phyloP scores from a whole-genome alignment of 1,140 invertebrate genomes.

The Drosophila dunni region DNA sequence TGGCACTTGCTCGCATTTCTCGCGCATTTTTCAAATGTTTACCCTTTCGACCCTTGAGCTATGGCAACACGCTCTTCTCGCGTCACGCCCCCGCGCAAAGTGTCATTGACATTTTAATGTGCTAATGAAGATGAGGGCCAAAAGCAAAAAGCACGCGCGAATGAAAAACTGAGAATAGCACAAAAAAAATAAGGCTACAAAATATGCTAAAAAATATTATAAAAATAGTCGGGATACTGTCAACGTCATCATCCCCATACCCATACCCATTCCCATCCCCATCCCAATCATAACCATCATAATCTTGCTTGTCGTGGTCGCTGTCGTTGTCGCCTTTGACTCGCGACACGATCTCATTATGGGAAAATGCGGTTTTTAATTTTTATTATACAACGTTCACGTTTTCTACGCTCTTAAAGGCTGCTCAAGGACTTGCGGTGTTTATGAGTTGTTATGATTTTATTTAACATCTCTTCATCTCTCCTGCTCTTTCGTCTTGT shows the following conservation, averaged over 20 bases:
- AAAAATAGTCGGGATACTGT: slow-evolving; percentile 67
- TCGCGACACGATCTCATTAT: slow-evolving; percentile 58
- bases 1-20: slow-evolving; percentile 60
- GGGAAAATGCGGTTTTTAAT: slow-evolving; percentile 51
- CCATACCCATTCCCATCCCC: slow-evolving; percentile 22
- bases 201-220: slow-evolving; percentile 72
- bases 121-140: slow-evolving; percentile 80
- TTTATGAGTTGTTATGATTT: slow-evolving; percentile 77
- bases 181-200: slow-evolving; percentile 39
- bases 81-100: slow-evolving; percentile 49
- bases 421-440: slow-evolving; percentile 69
- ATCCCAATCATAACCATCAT: slow-evolving; percentile 25
- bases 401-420: slow-evolving; percentile 32
- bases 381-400: slow-evolving; percentile 31
- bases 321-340: slow-evolving; percentile 53
- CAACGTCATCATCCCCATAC: not conserved
- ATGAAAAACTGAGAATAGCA: not conserved
- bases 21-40: slow-evolving; percentile 75
- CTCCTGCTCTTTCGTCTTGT: not conserved
- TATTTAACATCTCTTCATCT: slow-evolving; percentile 45
- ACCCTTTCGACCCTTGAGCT: slow-evolving; percentile 62
- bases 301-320: slow-evolving; percentile 2
- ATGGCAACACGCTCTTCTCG: not conserved
- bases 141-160: slow-evolving; percentile 30
- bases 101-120: slow-evolving; percentile 83